Evolutionary conservation across 2,113 vertebrate genomes (phyloP).

Genomic region (Riparia riparia): DNA sequence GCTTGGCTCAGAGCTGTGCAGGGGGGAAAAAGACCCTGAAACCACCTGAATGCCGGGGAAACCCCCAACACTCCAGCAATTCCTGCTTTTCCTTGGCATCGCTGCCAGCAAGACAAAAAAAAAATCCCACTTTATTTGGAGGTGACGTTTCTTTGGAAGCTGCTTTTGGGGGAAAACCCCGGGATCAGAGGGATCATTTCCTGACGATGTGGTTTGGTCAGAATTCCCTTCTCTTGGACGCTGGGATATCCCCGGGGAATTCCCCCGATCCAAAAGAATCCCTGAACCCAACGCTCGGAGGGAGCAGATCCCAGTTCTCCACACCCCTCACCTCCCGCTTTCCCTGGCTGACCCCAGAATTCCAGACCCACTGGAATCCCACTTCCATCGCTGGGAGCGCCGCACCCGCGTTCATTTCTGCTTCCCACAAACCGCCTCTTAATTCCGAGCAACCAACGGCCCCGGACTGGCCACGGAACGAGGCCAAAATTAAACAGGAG

Average conservation of each 20-base stretch:
- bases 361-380: fast-evolving
- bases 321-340: fast-evolving
- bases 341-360: no score
- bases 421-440: not conserved
- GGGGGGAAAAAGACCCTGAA: no score
- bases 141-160: not conserved
- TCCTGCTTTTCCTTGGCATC: not conserved
- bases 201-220: fast-evolving
- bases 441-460: fast-evolving
- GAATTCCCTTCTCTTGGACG: not conserved
- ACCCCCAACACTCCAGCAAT: not conserved
- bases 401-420: not conserved
- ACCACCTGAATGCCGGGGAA: no score
- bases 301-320: not conserved
- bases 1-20: no score
- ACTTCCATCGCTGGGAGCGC: not conserved
- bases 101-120: fast-evolving
- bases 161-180: not conserved
- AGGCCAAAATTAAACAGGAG: fast-evolving
- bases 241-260: not conserved
- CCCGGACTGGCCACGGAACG: not conserved
- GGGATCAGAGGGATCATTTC: fast-evolving
- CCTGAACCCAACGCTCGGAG: fast-evolving
- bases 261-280: fast-evolving
- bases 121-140: fast-evolving